A percentile compares a stretch with the other conserved stretches of the same genome.
Evolutionary conservation across 2,797 vertebrate species (phyloP).

Genomic region (Lindbergichthys nudifrons): DNA sequence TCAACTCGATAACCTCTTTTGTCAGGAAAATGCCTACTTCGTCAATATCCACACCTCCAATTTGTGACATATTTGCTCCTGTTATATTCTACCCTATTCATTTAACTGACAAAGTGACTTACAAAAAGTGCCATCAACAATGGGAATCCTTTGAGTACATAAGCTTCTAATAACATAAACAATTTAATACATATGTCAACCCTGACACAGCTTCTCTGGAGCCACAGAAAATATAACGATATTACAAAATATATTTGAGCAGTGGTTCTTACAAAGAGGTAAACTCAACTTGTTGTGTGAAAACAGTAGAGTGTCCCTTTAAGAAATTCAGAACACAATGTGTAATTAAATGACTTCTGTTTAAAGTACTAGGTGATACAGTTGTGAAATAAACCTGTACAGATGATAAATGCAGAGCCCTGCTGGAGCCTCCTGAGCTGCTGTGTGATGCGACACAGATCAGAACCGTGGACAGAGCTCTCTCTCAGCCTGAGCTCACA

Average conservation of each 20-base stretch:
- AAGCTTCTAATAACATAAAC: too few species aligned
- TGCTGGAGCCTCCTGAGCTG: background rate
- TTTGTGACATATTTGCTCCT: background rate
- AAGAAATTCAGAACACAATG: background rate
- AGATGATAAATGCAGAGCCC: background rate
- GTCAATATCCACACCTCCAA: background rate
- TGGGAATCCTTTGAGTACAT: too few species aligned
- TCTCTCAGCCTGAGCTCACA: constrained; percentile 1
- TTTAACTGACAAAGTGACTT: too few species aligned
- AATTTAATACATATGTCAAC: too few species aligned
- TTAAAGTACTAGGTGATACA: background rate
- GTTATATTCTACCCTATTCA: too few species aligned
- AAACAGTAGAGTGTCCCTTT: constrained; percentile 11
- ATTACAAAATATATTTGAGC: too few species aligned
- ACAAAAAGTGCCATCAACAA: too few species aligned
- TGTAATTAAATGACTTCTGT: background rate
- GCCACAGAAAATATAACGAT: background rate
- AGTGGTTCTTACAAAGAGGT: too few species aligned
- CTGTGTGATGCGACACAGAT: constrained; percentile 38
- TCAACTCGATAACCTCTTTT: background rate
- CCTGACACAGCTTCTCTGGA: background rate
- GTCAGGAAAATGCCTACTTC: background rate
- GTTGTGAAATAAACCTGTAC: background rate
- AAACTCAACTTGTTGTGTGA: background rate
- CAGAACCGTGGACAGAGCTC: constrained; percentile 81